phyloP scores from a whole-genome alignment of 2,888 invertebrate species.

The Helicoverpa assulta region DNA sequence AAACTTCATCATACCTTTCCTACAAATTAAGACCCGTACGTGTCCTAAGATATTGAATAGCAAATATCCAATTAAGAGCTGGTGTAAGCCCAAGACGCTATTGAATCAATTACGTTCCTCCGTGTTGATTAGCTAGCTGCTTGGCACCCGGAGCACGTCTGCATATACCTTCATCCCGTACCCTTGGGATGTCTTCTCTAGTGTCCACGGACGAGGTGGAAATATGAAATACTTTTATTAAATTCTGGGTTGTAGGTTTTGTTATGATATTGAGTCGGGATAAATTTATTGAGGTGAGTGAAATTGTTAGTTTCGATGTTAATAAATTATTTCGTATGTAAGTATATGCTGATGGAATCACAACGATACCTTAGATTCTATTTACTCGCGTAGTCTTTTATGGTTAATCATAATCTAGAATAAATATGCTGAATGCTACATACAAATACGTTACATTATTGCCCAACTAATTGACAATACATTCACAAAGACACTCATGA shows the following conservation, averaged over 20 bases:
- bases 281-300: slow-evolving; percentile 3
- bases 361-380: too few relatives aligned
- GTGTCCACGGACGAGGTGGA: slow-evolving; percentile 17
- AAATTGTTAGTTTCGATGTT: too few relatives aligned
- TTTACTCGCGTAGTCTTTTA: too few relatives aligned
- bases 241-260: slow-evolving; percentile 29
- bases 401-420: too few relatives aligned
- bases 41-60: slow-evolving; percentile 20
- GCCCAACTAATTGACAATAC: too few relatives aligned
- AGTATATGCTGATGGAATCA: too few relatives aligned
- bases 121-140: slow-evolving; percentile 56
- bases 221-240: slow-evolving; percentile 42
- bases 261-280: slow-evolving; percentile 20
- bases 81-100: slow-evolving; percentile 28
- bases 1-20: neutral
- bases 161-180: slow-evolving; percentile 52
- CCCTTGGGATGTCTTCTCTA: slow-evolving; percentile 38
- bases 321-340: too few relatives aligned
- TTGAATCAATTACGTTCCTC: slow-evolving; percentile 57
- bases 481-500: too few relatives aligned
- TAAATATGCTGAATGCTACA: too few relatives aligned
- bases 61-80: slow-evolving; percentile 44
- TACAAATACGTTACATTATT: too few relatives aligned
- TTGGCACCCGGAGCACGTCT: slow-evolving; percentile 49
- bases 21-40: slow-evolving; percentile 3